Percentiles rank a stretch among this genome's conserved stretches.
Conservation (phyloP, 1,140 invertebrate species). For the Euborellia annulipes region DNA sequence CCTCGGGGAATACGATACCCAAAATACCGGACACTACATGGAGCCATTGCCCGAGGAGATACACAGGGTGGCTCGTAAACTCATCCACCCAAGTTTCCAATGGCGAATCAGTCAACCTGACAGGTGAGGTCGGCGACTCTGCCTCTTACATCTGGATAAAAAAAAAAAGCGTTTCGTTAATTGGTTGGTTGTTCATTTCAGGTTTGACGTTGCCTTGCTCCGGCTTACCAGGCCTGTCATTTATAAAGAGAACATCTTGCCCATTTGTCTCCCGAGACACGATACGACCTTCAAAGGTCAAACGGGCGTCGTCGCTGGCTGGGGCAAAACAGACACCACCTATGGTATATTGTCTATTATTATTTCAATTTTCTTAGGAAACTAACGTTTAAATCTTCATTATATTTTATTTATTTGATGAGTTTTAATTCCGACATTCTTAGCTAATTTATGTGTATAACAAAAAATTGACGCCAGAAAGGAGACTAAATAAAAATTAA, state of each 20-base stretch:
- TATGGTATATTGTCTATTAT: too few relatives aligned
- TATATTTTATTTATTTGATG: too few relatives aligned
- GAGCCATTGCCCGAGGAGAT: constrained; percentile 47
- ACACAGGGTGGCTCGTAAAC: constrained; percentile 50
- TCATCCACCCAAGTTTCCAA: constrained; percentile 66
- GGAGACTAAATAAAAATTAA: too few relatives aligned
- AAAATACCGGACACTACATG: constrained; percentile 42
- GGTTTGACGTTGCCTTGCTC: constrained; percentile 62
- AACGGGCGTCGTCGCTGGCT: constrained; percentile 61
- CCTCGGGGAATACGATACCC: constrained; percentile 64
- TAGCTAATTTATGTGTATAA: too few relatives aligned
- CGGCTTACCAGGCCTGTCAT: constrained; percentile 48
- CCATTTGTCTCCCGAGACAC: constrained; percentile 55
- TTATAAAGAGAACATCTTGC: constrained; percentile 52
- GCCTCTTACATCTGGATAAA: too few relatives aligned
- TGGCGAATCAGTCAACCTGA: constrained; percentile 70
- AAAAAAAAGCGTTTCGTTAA: too few relatives aligned
- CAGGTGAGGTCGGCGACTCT: too few relatives aligned
- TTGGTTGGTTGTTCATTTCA: too few relatives aligned
- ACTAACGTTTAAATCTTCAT: too few relatives aligned
- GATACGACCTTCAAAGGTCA: constrained; percentile 33
- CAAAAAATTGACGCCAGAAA: too few relatives aligned
- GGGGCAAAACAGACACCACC: constrained; percentile 68
- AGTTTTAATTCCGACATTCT: too few relatives aligned
- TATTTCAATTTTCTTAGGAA: too few relatives aligned